Percentiles rank a stretch among this genome's conserved stretches.
Evolutionary conservation across 2,113 vertebrate genomes (phyloP).

Genomic region (Emydocephalus ijimae): DNA sequence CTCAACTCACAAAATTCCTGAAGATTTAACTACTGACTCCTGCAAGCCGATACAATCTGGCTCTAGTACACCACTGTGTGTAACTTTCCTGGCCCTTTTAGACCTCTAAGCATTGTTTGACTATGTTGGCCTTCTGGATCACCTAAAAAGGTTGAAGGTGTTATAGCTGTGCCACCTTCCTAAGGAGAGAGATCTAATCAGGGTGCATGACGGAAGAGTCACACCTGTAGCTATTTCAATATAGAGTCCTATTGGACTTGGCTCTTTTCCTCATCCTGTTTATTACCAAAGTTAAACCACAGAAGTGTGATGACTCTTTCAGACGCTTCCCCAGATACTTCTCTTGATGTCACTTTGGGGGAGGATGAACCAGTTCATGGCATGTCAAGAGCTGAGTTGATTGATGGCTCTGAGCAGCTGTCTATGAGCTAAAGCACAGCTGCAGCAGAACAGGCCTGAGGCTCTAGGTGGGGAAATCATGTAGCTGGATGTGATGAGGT

Average conservation of each 20-base stretch:
- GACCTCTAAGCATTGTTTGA: neutral
- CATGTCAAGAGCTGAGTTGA: no score
- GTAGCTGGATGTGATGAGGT: no score
- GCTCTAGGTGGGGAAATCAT: no score
- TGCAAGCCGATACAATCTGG: neutral
- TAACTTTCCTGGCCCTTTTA: neutral
- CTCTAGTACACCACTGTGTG: neutral
- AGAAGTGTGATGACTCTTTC: neutral
- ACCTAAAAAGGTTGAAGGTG: neutral
- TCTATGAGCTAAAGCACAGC: no score
- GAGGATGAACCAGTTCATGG: no score
- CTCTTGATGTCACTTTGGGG: no score
- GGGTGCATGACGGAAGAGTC: neutral
- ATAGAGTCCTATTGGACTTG: neutral
- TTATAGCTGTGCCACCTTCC: neutral
- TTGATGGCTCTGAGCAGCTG: no score
- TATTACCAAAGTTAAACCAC: neutral
- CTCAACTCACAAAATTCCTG: neutral
- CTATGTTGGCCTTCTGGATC: neutral
- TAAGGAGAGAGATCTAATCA: neutral
- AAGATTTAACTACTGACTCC: neutral
- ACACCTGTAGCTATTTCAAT: neutral
- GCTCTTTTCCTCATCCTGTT: neutral
- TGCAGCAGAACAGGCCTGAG: no score
- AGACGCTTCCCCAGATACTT: no score